Evolutionary conservation across 2,888 invertebrate species (phyloP), one percentile per base, ranked within the genome.

Genomic region (Empis stercorea): DNA sequence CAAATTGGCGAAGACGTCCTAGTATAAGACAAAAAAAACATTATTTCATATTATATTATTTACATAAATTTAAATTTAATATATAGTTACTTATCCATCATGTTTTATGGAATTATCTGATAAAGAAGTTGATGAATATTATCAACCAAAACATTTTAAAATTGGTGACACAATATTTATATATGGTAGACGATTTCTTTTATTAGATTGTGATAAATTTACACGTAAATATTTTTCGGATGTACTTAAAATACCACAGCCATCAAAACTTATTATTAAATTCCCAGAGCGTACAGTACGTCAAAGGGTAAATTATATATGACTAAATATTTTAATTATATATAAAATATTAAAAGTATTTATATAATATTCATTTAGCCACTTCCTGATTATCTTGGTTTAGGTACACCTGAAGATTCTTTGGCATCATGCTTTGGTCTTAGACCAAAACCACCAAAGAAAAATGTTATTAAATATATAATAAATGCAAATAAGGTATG

Each of bases 131-230:
- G 76, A 78, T 0, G 81, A 85, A 63, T 91, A 81, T 64, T 87
- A 87, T 64, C 74, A 79, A 34, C 86, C 89, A 1, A 75, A 73
- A 60, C 88, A 92, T 67, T 78, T 93, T 40, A 64, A 77, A 56
- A 72, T 89, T 3, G 89, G 89, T 0, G 74, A 80, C 52, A 83
- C 81, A 0, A 68, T 85, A 38, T 80, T 74, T 59, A 73, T 85
- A 30, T 74, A 82, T 40, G 83, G 82, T 1, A 73, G 84, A 23
- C 71, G 76, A 55, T 84, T 91, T 67, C 70, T 88, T 10, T 66
- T 92, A 5, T 81, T 78, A 55, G 84, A 91, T 63, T 87, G 87
- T 61, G 89, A 91, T 60, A 64, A 71, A 15, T 88, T 86, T 66
- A 89, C 91, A 0, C 76, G 87, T 55, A 78, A 76, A 53, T 91